These are phyloP conservation scores for Lepidurus couesii DNA, from an alignment of 1,140 invertebrate genomes.

Conservation along the genomic window DNA sequence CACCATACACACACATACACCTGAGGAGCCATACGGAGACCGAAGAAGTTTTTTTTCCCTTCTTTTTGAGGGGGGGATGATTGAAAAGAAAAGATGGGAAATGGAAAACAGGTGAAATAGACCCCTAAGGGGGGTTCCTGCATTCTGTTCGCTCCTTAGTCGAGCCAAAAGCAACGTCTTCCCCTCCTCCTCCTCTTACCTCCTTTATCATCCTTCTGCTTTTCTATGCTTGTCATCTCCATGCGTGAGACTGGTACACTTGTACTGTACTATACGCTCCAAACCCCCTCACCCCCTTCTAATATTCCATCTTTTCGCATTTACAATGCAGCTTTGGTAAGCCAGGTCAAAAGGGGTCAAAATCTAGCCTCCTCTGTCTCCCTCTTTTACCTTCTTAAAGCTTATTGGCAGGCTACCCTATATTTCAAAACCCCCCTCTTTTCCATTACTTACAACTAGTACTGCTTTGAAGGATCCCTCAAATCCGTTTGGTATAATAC, in stretches of 20 bases:
- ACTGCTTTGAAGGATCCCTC: background rate
- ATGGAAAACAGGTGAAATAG: background rate
- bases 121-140: background rate
- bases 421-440: background rate
- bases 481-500: background rate
- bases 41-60: background rate
- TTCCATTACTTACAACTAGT: background rate
- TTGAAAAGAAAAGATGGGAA: background rate
- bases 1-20: background rate
- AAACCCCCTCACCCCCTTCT: background rate
- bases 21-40: slow-evolving; percentile 1
- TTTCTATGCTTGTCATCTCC: background rate
- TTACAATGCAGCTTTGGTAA: background rate
- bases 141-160: background rate
- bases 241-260: background rate
- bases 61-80: background rate
- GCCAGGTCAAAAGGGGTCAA: slow-evolving; percentile 13
- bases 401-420: background rate
- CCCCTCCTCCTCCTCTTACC: background rate
- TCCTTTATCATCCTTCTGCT: no score
- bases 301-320: background rate
- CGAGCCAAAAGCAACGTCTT: background rate
- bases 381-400: background rate
- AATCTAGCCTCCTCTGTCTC: background rate
- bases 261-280: no score